phyloP scores from a whole-genome alignment of 2,888 invertebrate species.

The Podabrus alpinus region DNA sequence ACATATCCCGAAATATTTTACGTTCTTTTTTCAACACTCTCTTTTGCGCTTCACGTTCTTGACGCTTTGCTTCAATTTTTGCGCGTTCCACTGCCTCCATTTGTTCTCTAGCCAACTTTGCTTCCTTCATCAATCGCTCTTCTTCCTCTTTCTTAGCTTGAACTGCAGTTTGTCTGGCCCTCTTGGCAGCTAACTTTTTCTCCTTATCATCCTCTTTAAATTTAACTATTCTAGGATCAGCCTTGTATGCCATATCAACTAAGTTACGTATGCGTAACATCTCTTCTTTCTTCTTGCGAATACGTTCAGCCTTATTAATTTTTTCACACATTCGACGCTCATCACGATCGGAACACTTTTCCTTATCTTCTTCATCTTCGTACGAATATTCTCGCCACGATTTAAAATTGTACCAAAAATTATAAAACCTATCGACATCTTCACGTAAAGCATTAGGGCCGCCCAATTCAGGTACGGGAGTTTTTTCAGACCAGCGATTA shows the following conservation, averaged over 20 bases:
- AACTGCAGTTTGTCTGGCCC: conserved; percentile 82
- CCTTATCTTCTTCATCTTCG: conserved; percentile 97
- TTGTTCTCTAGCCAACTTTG: conserved; percentile 74
- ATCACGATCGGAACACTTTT: conserved; percentile 94
- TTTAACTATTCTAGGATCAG: conserved; percentile 89
- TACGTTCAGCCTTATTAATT: conserved; percentile 91
- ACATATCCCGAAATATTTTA: conserved; percentile 76
- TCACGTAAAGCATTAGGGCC: conserved; percentile 76
- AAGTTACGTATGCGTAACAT: conserved; percentile 87
- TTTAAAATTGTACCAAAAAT: conserved; percentile 98
- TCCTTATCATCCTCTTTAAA: conserved; percentile 95
- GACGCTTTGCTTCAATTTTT: conserved; percentile 77
- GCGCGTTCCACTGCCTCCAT: conserved; percentile 83
- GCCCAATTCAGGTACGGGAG: conserved; percentile 80
- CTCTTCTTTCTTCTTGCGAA: conserved; percentile 96
- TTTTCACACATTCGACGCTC: conserved; percentile 97
- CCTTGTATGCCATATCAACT: conserved; percentile 91
- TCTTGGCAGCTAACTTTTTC: conserved; percentile 83
- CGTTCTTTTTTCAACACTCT: conserved; percentile 86
- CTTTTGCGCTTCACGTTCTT: conserved; percentile 84
- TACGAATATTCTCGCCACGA: conserved; percentile 99
- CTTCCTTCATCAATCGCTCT: conserved; percentile 74
- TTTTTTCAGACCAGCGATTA: conserved; percentile 89
- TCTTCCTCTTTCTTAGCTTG: conserved; percentile 84
- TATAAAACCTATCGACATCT: conserved; percentile 92